phyloP scores from a whole-genome alignment of 92 coral and sea anemone genomes.

The Heliopora coerulea region DNA sequence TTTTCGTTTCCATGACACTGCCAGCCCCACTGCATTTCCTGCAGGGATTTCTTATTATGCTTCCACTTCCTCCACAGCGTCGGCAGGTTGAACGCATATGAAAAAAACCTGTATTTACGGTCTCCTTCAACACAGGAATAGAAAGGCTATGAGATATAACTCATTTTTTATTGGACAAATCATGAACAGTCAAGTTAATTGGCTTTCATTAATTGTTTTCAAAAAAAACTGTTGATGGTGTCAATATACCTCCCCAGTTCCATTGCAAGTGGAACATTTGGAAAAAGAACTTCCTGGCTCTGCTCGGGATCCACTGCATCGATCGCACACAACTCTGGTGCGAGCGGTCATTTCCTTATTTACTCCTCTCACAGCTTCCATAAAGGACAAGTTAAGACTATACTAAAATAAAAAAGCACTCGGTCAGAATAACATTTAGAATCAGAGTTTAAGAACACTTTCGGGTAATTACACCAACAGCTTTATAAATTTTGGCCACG shows the following conservation, averaged over 20 bases:
- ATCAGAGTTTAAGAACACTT: no score
- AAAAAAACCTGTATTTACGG: slow-evolving; percentile 93
- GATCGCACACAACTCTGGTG: slow-evolving; percentile 75
- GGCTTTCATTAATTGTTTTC: no score
- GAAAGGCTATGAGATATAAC: no score
- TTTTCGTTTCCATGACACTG: slow-evolving; percentile 69
- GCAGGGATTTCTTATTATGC: slow-evolving; percentile 75
- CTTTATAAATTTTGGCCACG: no score
- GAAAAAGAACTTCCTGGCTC: slow-evolving; percentile 94
- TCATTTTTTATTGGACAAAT: no score
- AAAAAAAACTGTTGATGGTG: no score
- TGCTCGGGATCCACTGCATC: slow-evolving; percentile 88
- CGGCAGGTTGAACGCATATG: slow-evolving; percentile 96
- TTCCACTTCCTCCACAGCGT: slow-evolving; percentile 95
- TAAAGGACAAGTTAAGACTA: slow-evolving; percentile 84
- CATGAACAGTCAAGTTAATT: no score
- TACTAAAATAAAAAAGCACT: slow-evolving; percentile 50
- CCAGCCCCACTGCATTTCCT: slow-evolving; percentile 89
- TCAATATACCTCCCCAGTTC: slow-evolving; percentile 83
- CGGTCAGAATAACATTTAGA: no score
- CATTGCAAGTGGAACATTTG: slow-evolving; percentile 83
- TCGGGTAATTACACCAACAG: no score
- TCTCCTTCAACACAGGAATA: slow-evolving; percentile 57
- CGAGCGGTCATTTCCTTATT: slow-evolving; percentile 82
- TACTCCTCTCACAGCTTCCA: slow-evolving; percentile 97